Base-by-base conservation (phyloP, 2,888 invertebrate species). In the Cheilosia vernalis region DNA sequence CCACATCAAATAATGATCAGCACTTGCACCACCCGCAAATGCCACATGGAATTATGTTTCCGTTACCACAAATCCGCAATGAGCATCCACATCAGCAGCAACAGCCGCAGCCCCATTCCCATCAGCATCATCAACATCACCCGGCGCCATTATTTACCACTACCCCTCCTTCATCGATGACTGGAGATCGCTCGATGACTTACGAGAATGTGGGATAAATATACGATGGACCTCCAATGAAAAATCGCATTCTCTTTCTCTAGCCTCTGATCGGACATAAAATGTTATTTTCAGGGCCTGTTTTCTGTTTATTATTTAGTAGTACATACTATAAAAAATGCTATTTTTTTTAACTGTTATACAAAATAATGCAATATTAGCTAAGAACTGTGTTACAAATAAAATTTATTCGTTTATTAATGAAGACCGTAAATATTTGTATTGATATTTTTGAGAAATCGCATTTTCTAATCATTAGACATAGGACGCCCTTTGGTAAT, bases 171-270 rank as follows among this genome's bases (percentile, higher is more conserved):
- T 85, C 90, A 6, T 70, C 90, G 15, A 90, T 90, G 90, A 89
- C 88, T 83, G 89, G 90, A 51, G 91, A 91, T 77, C 91, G 91
- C 24, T 90, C 91, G 17, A 90, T 91, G 90, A 88, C 91, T 19
- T 91, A 91, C 64, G 91, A 91, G 76, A 91, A 91, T 76, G 91
- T 91, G 74, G 91, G 91, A 82, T 91, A 91, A 90, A 89, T 90
- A 21, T 58, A 42, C 55, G 9, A 17, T 21, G 47, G 61, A 70
- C 42, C 63, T 61, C 21, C 56, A 47, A 61, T 24, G 37, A 67
- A 44, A 24, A 73, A 63, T 47, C 42, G 58, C 63, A 74, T 79
- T 79, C 72, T 79, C 67, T 79, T 83, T 73, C 27, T 67, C 53
- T 73, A 79, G 73, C 58, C 72, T 67, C 64, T 61, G 66, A 58